Evolutionary conservation across 2,113 vertebrate species (phyloP), one percentile per base, ranked within the genome.

Genomic region (Camelus bactrianus): DNA sequence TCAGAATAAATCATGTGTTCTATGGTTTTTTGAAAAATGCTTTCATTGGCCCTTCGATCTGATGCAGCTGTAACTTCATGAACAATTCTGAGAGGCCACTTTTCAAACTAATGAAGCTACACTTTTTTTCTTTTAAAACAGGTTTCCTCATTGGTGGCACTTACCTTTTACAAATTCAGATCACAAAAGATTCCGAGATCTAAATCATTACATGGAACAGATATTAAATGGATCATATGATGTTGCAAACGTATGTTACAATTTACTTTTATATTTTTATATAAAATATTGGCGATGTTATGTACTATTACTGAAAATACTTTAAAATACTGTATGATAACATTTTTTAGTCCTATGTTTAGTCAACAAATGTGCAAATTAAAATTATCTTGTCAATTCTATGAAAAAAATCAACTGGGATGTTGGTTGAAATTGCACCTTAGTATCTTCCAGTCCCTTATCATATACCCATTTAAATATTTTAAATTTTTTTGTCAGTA

Each of bases 171-270:
- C 92, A 5, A 96, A 77, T 50, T 98, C 83, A 22, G 96, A 98
- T 48, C 97, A 98, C 85, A 99, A 95, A 89, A 99, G 98, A 97
- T 98, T 99, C 98, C 96, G 96, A 92, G 97, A 98, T 91, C 98
- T 99, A 67, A 99, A 99, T 96, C 98, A 98, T 75, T 99, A 99
- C 80, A 96, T 99, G 76, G 99, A 99, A 77, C 97, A 99, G 96
- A 98, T 99, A 38, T 98, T 99, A 90, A 98, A 98, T 42, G 99
- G 99, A 75, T 52, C 98, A 6, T 82, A 83, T 19, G 94, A 98
- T 76, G 62, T 98, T 54, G 95, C 98, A 92, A 98, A 98, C 0
- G 97, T 98, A 98, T 20, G 98, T 98, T 85, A 97, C 84, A 17
- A 72, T 65, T 94, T 70, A 54, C 17, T 91, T 93, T 83, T 72